Base-by-base conservation (phyloP, 1,140 invertebrate genomes). In the Lordiphosa mommai region DNA sequence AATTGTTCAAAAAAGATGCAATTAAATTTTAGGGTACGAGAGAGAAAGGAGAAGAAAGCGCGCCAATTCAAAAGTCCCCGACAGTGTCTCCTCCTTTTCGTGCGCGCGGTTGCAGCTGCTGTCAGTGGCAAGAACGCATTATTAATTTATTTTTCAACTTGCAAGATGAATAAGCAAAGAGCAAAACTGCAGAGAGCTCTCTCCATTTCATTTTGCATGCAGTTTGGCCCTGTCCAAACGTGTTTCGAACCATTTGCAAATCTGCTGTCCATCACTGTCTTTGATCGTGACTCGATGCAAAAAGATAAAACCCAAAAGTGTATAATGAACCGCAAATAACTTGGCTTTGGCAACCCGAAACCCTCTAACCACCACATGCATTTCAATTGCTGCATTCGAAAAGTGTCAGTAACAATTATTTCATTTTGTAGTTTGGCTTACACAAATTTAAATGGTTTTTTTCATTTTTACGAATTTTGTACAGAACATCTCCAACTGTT, bases 311-410 rank as follows among this genome's bases (percentile, higher is more conserved):
- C 64, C 77, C 66, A 76, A 82, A 84, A 84, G 77, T 84, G 77
- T 85, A 84, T 84, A 84, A 84, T 84, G 77, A 84, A 84, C 77
- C 79, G 79, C 77, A 84, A 84, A 84, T 84, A 84, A 84, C 72
- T 77, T 84, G 72, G 70, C 79, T 84, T 72, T 85, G 72, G 68
- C 57, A 51, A 36, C 27, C 27, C 17, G 16, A 27, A n/a, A 5
- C 14, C 16, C 12, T 38, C 34, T 10, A 17, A 8, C 14, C 10
- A 12, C 33, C 9, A 33, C 12, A 32, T 50, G 51, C 63, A 69
- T 84, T 58, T 52, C 61, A 61, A 72, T 68, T 68, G 63, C 77
- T 68, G 43, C 61, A 53, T 47, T 55, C 64, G 67, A 61, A 49
- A 61, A 82, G 77, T 82, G 77, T 82, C 77, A 72, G 77, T 82